phyloP scores from a whole-genome alignment of 2,888 invertebrate species.

The Netelia inedita region DNA sequence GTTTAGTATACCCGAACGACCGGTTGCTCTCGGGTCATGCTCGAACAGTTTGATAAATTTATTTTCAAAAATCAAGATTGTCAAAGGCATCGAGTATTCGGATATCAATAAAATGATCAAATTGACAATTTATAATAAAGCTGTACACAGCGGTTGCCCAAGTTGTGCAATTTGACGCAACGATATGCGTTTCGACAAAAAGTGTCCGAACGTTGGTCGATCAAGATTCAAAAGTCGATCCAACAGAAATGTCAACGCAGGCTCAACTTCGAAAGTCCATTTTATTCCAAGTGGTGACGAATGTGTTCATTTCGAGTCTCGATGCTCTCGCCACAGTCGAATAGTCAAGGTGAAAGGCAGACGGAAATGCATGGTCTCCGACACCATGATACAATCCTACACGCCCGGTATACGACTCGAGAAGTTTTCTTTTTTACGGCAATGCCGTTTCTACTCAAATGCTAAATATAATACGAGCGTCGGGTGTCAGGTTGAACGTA shows the following conservation, averaged over 20 bases:
- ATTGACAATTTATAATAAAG: not conserved
- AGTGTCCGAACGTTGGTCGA: conserved; percentile 20
- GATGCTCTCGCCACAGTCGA: conserved; percentile 66
- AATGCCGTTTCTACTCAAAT: conserved; percentile 24
- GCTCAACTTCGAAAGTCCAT: conserved; percentile 54
- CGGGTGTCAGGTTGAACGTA: conserved; percentile 10
- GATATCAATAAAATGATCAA: conserved; percentile 10
- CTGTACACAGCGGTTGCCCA: not conserved
- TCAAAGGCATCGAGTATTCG: not conserved
- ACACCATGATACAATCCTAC: conserved; percentile 33
- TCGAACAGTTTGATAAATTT: conserved; percentile 19
- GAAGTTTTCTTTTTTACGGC: conserved; percentile 46
- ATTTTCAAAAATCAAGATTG: not conserved
- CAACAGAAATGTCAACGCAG: conserved; percentile 56
- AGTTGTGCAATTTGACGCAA: conserved; percentile 47
- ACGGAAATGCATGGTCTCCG: conserved; percentile 67
- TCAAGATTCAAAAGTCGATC: conserved; percentile 47
- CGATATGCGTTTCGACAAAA: conserved; percentile 22
- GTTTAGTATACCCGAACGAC: conserved; percentile 4
- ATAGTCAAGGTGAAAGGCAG: conserved; percentile 73
- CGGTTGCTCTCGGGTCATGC: conserved; percentile 10
- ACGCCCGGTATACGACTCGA: conserved; percentile 9
- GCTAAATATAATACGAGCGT: conserved; percentile 31
- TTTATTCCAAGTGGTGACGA: conserved; percentile 55
- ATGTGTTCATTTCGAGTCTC: conserved; percentile 58